Conservation (phyloP, 2,888 invertebrate genomes). For the Agrochola lota region DNA sequence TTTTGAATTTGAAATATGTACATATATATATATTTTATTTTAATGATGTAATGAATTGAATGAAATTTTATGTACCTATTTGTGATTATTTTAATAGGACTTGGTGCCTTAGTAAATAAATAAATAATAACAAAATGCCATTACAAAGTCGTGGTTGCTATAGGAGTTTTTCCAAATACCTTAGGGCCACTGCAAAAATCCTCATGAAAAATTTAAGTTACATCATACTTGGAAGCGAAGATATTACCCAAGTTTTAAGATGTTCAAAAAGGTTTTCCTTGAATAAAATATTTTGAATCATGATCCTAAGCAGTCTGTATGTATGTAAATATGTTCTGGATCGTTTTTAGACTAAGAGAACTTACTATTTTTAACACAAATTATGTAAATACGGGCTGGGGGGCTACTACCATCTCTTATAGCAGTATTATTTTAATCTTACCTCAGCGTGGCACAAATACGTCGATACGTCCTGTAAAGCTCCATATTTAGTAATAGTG, state of each 20-base stretch:
- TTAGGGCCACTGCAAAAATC: neutral
- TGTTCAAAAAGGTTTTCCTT: conserved; percentile 31
- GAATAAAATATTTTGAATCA: conserved; percentile 44
- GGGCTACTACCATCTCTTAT: too few species aligned
- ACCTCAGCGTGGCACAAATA: too few species aligned
- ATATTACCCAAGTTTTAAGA: conserved; percentile 34
- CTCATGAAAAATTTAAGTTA: conserved; percentile 18
- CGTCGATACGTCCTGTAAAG: too few species aligned
- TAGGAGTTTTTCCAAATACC: neutral
- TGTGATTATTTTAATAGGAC: too few species aligned
- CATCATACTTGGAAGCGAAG: conserved; percentile 1
- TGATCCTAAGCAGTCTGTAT: neutral
- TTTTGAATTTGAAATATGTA: too few species aligned
- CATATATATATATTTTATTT: too few species aligned
- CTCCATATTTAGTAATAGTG: too few species aligned
- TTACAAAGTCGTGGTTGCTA: neutral
- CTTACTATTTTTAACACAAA: neutral
- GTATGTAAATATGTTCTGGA: neutral
- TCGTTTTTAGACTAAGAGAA: neutral
- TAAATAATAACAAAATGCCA: neutral
- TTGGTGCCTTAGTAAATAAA: too few species aligned
- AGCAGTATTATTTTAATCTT: too few species aligned
- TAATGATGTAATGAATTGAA: too few species aligned
- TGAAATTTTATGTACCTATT: too few species aligned
- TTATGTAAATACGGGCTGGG: too few species aligned